phyloP scores from a whole-genome alignment of 2,797 vertebrate genomes.

The Arremon brunneinucha region DNA sequence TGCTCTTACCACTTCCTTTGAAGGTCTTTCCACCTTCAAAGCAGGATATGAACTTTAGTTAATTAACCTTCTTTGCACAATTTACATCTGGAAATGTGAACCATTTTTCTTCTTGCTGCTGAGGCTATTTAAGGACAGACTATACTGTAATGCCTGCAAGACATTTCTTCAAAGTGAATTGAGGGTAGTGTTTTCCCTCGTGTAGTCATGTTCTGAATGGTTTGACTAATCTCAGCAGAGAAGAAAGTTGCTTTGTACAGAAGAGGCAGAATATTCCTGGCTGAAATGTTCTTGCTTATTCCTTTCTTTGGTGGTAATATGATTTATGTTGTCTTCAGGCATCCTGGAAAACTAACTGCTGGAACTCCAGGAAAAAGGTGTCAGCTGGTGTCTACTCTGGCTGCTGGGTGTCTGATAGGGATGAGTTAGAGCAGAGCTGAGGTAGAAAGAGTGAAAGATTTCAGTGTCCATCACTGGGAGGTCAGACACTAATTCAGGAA shows the following conservation, averaged over 20 bases:
- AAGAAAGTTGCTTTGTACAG: neutral
- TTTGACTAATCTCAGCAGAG: neutral
- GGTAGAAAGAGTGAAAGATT: neutral
- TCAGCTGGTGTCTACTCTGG: neutral
- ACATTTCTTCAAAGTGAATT: conserved; percentile 16
- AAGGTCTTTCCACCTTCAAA: conserved; percentile 36
- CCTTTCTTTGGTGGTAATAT: neutral
- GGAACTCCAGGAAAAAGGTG: neutral
- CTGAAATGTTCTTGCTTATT: neutral
- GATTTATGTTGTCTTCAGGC: neutral
- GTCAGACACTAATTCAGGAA: neutral
- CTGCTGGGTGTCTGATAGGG: neutral
- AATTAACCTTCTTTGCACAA: conserved; percentile 17
- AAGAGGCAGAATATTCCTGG: neutral
- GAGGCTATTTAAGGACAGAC: neutral
- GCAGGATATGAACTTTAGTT: neutral
- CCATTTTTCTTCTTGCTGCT: neutral
- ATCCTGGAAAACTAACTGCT: neutral
- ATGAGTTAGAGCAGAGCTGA: neutral
- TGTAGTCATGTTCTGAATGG: neutral
- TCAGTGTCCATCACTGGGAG: neutral
- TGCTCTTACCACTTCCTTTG: neutral
- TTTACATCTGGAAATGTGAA: neutral
- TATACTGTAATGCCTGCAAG: neutral
- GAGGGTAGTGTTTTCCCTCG: neutral